A percentile compares a stretch with the other conserved stretches of the same genome.
phyloP scores from a whole-genome alignment of 2,888 invertebrate genomes.

The Tolmerus cingulatus region DNA sequence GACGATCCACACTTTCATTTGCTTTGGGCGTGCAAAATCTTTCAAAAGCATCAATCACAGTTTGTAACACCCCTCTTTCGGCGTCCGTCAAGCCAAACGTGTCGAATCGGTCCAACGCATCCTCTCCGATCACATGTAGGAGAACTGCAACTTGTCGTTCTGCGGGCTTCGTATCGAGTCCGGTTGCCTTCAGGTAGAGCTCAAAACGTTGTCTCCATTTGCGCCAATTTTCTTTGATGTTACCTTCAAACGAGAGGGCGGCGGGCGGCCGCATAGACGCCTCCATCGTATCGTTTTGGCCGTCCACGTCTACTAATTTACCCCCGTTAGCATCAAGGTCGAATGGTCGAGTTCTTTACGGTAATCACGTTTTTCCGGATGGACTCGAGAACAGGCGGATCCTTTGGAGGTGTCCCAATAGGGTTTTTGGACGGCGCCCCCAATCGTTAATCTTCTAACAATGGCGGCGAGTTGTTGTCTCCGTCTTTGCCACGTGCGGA shows the following conservation, averaged over 20 bases:
- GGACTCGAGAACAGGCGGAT: no score
- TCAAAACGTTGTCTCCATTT: background rate
- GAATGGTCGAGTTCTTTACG: no score
- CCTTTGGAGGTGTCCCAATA: no score
- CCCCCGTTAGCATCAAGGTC: background rate
- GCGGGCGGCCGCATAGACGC: no score
- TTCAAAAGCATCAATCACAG: conserved; percentile 11
- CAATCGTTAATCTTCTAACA: no score
- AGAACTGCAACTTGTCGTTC: conserved; percentile 2
- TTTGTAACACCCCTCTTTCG: background rate
- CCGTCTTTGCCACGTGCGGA: no score
- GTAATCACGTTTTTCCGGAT: no score
- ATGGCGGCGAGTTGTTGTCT: no score
- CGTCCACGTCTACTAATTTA: background rate
- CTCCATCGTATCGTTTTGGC: no score
- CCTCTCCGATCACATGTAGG: background rate
- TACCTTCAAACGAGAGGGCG: no score
- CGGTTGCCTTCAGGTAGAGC: background rate
- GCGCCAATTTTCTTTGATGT: background rate
- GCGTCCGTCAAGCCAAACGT: background rate
- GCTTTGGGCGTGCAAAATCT: background rate
- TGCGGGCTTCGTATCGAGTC: no score
- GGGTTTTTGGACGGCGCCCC: no score
- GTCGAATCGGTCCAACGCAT: conserved; percentile 1
- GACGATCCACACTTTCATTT: background rate